Conservation (phyloP, 1,140 invertebrate species). For the Sitobion miscanthi region DNA sequence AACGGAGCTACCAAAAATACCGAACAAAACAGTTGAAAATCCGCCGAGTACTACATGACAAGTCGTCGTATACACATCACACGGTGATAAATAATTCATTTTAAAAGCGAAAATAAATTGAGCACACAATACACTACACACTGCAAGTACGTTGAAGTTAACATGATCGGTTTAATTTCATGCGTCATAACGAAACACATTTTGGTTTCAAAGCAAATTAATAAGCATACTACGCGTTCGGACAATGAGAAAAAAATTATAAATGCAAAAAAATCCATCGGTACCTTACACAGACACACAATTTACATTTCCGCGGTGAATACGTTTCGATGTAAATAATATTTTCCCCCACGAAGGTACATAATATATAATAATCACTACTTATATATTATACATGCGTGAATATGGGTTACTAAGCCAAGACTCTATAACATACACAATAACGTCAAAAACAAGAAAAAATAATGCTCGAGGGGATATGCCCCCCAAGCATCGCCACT, state of each 20-base stretch:
- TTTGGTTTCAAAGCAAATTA: conserved; percentile 1
- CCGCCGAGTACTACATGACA: too few species aligned
- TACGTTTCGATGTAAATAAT: too few species aligned
- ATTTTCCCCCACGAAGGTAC: not conserved
- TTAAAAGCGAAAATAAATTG: too few species aligned
- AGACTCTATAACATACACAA: too few species aligned
- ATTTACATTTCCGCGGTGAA: too few species aligned
- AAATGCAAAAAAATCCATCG: not conserved
- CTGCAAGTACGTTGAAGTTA: not conserved
- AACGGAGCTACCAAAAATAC: too few species aligned
- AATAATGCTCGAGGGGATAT: too few species aligned
- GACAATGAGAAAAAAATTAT: not conserved
- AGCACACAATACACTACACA: not conserved
- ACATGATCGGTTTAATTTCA: not conserved
- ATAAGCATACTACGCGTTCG: not conserved
- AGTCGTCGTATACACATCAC: too few species aligned
- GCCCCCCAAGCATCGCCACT: too few species aligned
- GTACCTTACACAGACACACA: not conserved
- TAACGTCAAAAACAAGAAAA: too few species aligned
- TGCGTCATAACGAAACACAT: not conserved
- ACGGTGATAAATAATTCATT: too few species aligned
- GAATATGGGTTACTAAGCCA: not conserved
- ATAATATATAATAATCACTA: not conserved
- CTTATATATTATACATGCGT: not conserved
- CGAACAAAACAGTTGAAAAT: too few species aligned